Evolutionary conservation across 2,888 invertebrate species (phyloP), one percentile per base, ranked within the genome.

Genomic region (Drosophila histrio): DNA sequence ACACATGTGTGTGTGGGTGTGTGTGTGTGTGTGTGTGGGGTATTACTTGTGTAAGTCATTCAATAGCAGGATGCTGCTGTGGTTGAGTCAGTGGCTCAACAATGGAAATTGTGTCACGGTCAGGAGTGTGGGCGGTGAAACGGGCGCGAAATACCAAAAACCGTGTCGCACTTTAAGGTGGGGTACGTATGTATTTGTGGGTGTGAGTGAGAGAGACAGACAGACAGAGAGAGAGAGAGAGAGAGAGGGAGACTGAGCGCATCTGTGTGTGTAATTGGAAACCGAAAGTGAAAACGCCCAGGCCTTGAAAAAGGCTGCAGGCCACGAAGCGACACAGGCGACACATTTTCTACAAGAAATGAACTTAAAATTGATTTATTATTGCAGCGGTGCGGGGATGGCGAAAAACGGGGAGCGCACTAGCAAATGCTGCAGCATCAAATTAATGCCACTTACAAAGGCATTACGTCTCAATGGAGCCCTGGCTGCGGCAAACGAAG

Each of bases 251-350:
- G 17, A 50, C 36, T 11, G 24, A 34, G 24, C 22, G 30, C 24
- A 58, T 54, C 57, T 57, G 62, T 32, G 69, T 71, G 60, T 75
- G 79, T 87, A 86, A 84, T 87, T 79, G 86, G 66, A 86, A 83
- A 86, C 84, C 68, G 88, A 87, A 83, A 83, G 87, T 83, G 87
- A 88, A 88, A 73, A 88, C 88, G 88, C 84, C 84, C 84, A 78
- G 76, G 67, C 87, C 80, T 79, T 85, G 83, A 79, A 84, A 65
- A 69, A 61, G 62, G 62, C 66, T 71, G 62, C 79, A 62, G 59
- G 67, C 49, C 61, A 59, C 56, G 34, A 59, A 46, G 24, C 41
- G 19, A 24, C 21, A 60, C 43, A 36, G 38, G 49, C 44, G 65
- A 66, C 74, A 67, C 65, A 79, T 61, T 73, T 66, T 59, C 63